phyloP scores from a whole-genome alignment of 1,140 invertebrate genomes.

The Leucophenga varia region DNA sequence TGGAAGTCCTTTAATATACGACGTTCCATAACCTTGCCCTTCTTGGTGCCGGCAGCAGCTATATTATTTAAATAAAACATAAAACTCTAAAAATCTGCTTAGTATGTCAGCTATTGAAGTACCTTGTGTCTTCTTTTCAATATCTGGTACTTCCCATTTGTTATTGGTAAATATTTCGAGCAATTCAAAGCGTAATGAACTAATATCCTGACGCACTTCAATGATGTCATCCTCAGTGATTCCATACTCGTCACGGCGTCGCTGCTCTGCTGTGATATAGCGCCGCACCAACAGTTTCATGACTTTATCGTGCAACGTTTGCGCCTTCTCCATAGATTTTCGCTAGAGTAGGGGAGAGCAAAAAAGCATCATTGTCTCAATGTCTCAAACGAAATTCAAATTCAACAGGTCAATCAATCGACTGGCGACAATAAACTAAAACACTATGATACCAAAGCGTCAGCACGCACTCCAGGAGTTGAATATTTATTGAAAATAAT shows the following conservation, averaged over 20 bases:
- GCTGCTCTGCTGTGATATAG: constrained; percentile 81
- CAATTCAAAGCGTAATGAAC: constrained; percentile 79
- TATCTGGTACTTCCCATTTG: constrained; percentile 75
- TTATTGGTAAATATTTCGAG: constrained; percentile 84
- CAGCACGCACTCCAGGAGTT: constrained; percentile 25
- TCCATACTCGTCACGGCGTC: constrained; percentile 77
- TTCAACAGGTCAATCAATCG: too few species aligned
- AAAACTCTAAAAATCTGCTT: neutral
- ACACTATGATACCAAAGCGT: neutral
- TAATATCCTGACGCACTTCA: constrained; percentile 94
- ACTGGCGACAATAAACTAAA: constrained; percentile 21
- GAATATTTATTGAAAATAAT: constrained; percentile 48
- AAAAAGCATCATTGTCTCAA: too few species aligned
- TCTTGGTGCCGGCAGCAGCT: constrained; percentile 73
- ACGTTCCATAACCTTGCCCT: constrained; percentile 80
- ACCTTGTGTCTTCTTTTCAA: constrained; percentile 65
- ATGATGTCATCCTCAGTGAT: constrained; percentile 95
- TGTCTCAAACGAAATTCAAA: too few species aligned
- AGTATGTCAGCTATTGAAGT: constrained; percentile 15
- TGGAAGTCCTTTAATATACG: constrained; percentile 87
- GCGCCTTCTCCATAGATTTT: constrained; percentile 70
- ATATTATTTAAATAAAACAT: constrained; percentile 13
- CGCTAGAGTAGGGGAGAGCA: constrained; percentile 58
- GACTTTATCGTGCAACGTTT: constrained; percentile 70
- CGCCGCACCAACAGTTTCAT: constrained; percentile 78